Percentiles rank a stretch among this genome's conserved stretches.
Conservation (phyloP, 2,797 vertebrate genomes). For the Tachyglossus aculeatus region DNA sequence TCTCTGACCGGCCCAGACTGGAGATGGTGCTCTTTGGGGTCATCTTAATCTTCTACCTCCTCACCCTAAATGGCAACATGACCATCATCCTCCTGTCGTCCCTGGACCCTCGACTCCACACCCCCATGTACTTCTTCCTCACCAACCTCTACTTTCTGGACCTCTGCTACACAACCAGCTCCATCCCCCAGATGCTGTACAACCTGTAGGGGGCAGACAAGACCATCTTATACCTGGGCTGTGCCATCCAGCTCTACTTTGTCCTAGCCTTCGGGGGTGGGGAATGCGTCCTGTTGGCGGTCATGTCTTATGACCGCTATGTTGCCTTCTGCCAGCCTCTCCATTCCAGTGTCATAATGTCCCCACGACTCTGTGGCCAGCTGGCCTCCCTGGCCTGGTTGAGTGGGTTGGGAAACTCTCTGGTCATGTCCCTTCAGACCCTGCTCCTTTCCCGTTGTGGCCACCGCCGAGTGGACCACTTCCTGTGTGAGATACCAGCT, state of each 20-base stretch:
- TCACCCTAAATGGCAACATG: constrained; percentile 48
- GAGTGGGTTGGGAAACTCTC: constrained; percentile 52
- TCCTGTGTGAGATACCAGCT: constrained; percentile 63
- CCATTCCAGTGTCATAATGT: constrained; percentile 45
- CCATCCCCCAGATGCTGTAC: constrained; percentile 51
- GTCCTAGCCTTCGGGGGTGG: constrained; percentile 46
- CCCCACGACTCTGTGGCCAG: constrained; percentile 28
- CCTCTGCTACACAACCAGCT: constrained; percentile 45
- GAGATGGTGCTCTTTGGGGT: constrained; percentile 41
- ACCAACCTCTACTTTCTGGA: constrained; percentile 48
- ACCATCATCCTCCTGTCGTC: constrained; percentile 31
- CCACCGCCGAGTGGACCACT: constrained; percentile 46
- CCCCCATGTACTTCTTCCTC: constrained; percentile 56
- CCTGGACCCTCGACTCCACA: constrained; percentile 42
- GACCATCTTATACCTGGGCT: constrained; percentile 46
- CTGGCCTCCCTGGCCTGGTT: constrained; percentile 50
- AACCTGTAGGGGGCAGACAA: constrained; percentile 47
- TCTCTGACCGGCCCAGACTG: constrained; percentile 45
- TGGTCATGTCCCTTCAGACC: constrained; percentile 42
- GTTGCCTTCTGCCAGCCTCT: constrained; percentile 56
- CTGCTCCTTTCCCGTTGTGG: constrained; percentile 46
- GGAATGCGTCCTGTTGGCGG: constrained; percentile 54
- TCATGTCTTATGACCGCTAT: constrained; percentile 57
- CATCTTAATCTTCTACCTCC: constrained; percentile 41
- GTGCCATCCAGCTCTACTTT: constrained; percentile 50